Percentiles rank a stretch among this genome's conserved stretches.
Conservation (phyloP, 2,113 vertebrate genomes). For the Pavo muticus region DNA sequence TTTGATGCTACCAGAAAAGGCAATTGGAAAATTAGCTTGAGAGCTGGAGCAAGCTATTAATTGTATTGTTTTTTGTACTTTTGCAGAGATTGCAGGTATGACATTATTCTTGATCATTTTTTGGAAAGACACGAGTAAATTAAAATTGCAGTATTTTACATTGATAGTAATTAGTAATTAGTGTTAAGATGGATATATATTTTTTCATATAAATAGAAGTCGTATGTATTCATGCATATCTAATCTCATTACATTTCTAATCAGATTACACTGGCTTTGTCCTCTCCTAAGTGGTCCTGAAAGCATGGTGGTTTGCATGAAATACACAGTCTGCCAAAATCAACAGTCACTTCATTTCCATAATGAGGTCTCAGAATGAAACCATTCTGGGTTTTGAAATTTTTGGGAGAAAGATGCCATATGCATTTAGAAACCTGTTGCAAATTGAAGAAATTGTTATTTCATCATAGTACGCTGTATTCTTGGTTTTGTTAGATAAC, state of each 20-base stretch:
- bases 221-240: not conserved
- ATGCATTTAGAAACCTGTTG: not conserved
- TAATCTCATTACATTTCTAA: slow-evolving; percentile 20
- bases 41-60: not conserved
- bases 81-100: not conserved
- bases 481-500: not conserved
- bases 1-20: not conserved
- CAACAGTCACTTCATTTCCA: not conserved
- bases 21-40: not conserved
- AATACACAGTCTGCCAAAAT: not conserved
- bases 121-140: not conserved
- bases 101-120: not conserved
- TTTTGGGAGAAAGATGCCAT: not conserved
- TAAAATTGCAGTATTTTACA: not conserved
- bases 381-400: not conserved
- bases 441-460: not conserved
- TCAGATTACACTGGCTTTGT: not conserved
- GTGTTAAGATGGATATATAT: not conserved
- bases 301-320: not conserved
- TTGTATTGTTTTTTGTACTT: not conserved
- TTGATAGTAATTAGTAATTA: not conserved
- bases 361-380: not conserved
- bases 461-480: not conserved
- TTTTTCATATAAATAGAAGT: not conserved
- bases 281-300: not conserved